Conservation (phyloP, 2,888 invertebrate genomes). For the Andricus quercusramuli region DNA sequence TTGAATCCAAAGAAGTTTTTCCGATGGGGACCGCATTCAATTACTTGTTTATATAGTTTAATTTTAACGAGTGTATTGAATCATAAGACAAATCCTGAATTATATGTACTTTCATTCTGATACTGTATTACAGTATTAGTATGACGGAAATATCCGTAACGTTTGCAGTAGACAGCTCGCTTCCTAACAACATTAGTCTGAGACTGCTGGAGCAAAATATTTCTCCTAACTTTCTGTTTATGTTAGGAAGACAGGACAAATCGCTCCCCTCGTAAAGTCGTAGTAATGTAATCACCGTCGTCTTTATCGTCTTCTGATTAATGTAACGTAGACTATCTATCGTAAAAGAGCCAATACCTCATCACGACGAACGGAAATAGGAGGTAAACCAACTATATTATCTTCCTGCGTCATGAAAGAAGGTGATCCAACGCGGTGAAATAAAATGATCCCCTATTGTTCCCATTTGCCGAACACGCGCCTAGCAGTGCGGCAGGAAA, state of each 20-base stretch:
- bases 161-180: too few species aligned
- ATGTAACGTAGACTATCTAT: conserved; percentile 28
- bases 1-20: too few species aligned
- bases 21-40: too few species aligned
- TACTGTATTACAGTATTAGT: too few species aligned
- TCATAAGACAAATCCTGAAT: too few species aligned
- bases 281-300: conserved; percentile 5
- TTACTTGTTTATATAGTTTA: too few species aligned
- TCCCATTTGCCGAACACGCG: background rate
- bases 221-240: background rate
- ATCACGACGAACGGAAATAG: conserved; percentile 16
- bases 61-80: too few species aligned
- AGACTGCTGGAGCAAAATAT: background rate
- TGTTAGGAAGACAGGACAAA: background rate
- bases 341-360: conserved; percentile 20
- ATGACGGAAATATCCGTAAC: too few species aligned
- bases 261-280: background rate
- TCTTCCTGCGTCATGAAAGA: background rate
- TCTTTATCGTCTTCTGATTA: conserved; percentile 24
- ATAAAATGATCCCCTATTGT: conserved; percentile 19
- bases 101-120: too few species aligned
- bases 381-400: background rate
- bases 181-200: too few species aligned
- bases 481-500: background rate
- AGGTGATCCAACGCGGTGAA: conserved; percentile 17